Base-by-base conservation (phyloP, 1,140 invertebrate species). In the Eubasilissa regina region DNA sequence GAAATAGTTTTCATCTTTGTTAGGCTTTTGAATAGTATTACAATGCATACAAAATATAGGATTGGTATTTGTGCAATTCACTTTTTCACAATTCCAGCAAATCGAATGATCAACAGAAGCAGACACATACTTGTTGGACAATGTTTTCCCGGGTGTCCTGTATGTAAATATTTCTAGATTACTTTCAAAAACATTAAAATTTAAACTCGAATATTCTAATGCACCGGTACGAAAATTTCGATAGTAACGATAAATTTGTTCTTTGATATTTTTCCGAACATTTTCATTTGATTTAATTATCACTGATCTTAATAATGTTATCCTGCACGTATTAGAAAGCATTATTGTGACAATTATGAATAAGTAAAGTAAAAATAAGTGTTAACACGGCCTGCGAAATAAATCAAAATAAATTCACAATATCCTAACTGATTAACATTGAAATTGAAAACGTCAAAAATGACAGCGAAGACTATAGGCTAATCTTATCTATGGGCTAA, bases 1-100 rank as follows among this genome's bases (percentile, higher is more conserved):
- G 86, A 97, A 97, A 87, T 94, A 96, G 85, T 94, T 89, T 3
- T 86, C 78, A 9, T 82, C 75, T 43, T 77, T 75, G 9, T 84
- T 68, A 13, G 89, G 89, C 43, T 85, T 85, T 82, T 89, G 89
- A 62, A 89, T 78, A 0, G 80, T 84, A 77, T 89, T 87, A 77
- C 89, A 89, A 35, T 86, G 84, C 43, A 84, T 83, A 82, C 89
- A 89, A 81, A 89, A 89, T 44, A 89, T 78, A 12, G 55, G 51
- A 15, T 60, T 51, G 47, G 45, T 35, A 10, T 51, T 60, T 12
- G 11, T 47, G 12, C 13, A 55, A 17, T 60, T 74, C 6, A 53
- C 19, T 47, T 73, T 73, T 47, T 68, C 68, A 43, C 81, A 82
- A 43, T 55, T 68, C 81, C 81, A 82, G 72, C 81, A 82, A n/a